Conservation (phyloP, 2,888 invertebrate species). For the Xestia ashworthii region DNA sequence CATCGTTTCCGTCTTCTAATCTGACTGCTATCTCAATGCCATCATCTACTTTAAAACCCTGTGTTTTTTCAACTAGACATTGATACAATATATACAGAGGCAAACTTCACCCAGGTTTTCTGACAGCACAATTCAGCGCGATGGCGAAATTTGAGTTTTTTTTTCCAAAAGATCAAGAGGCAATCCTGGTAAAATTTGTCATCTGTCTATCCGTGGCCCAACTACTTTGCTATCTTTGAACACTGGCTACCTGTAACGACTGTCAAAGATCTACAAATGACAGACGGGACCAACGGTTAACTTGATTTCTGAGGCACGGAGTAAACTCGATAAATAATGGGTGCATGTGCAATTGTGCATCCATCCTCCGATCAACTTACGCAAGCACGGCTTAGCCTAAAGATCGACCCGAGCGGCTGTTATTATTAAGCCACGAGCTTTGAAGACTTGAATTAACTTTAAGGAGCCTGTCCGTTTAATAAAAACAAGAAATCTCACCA, state of each 20-base stretch:
- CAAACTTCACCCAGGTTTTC: background rate
- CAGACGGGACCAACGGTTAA: background rate
- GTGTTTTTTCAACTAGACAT: background rate
- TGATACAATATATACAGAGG: background rate
- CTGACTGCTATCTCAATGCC: background rate
- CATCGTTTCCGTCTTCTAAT: background rate
- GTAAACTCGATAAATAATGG: background rate
- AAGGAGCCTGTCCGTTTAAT: background rate
- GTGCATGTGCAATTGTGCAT: no score
- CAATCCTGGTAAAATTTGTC: background rate
- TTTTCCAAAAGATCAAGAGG: background rate
- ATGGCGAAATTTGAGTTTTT: background rate
- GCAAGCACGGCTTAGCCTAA: background rate
- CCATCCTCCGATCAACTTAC: background rate
- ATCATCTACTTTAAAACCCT: background rate
- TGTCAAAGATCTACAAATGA: background rate
- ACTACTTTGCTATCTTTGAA: no score
- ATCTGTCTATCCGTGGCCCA: no score
- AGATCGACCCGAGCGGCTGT: no score
- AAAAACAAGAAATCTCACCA: slow-evolving; percentile 22
- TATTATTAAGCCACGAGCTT: no score
- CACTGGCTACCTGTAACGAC: background rate
- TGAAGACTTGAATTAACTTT: background rate
- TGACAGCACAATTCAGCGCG: background rate
- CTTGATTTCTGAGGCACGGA: background rate